phyloP scores from a whole-genome alignment of 1,140 invertebrate species.

The Drosophila trapezifrons region DNA sequence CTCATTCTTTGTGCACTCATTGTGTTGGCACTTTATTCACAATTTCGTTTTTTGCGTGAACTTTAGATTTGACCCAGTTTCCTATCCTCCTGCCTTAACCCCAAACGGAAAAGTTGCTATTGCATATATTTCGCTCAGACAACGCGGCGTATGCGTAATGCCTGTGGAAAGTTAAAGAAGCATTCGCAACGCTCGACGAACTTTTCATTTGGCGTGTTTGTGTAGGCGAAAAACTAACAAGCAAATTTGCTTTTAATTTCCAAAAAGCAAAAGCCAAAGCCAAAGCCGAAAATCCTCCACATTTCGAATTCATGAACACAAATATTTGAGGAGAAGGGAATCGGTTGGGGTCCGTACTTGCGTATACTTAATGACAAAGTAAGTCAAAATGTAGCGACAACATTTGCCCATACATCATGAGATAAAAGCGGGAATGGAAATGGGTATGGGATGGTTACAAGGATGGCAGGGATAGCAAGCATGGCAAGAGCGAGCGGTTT shows the following conservation, averaged over 20 bases:
- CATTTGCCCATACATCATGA: constrained; percentile 50
- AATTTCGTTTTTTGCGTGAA: constrained; percentile 32
- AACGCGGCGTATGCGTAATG: constrained; percentile 75
- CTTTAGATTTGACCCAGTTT: constrained; percentile 50
- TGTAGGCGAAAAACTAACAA: constrained; percentile 41
- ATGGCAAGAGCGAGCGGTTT: constrained; percentile 32
- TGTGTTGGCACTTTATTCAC: constrained; percentile 52
- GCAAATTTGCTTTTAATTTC: constrained; percentile 77
- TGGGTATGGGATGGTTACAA: no score
- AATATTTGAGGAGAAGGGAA: constrained; percentile 34
- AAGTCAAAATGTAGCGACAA: constrained; percentile 62
- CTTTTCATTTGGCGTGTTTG: constrained; percentile 20
- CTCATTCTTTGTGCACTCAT: constrained; percentile 30
- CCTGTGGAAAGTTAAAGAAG: constrained; percentile 42
- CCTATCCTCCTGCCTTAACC: not conserved
- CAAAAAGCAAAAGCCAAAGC: constrained; percentile 12
- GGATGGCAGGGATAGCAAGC: constrained; percentile 22
- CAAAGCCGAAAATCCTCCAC: constrained; percentile 14
- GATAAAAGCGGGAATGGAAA: constrained; percentile 3
- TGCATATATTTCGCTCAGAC: constrained; percentile 41
- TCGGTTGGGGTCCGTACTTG: constrained; percentile 4
- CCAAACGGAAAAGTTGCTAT: constrained; percentile 34
- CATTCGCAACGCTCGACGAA: constrained; percentile 31
- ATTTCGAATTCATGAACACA: constrained; percentile 59
- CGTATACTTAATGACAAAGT: constrained; percentile 44